Conservation (phyloP, 2,797 vertebrate genomes). For the Artibeus jamaicensis region DNA sequence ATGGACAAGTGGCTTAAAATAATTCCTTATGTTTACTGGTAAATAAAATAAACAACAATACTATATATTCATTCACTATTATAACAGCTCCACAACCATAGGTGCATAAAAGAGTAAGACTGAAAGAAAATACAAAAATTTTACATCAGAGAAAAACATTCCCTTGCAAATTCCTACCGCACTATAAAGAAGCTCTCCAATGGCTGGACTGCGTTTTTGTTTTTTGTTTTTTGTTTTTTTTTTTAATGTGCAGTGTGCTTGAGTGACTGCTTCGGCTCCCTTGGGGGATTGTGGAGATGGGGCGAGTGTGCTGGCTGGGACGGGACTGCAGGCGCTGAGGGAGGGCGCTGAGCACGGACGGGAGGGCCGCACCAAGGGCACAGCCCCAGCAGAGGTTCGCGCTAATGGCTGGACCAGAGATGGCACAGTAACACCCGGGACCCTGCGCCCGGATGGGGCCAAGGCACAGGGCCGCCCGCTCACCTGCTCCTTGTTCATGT, state of each 20-base stretch:
- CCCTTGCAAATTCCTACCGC: background rate
- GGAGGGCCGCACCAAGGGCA: background rate
- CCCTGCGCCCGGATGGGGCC: accelerated
- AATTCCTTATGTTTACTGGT: background rate
- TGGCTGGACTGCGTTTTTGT: background rate
- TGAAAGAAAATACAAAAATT: background rate
- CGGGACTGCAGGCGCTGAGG: background rate
- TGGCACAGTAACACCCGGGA: accelerated
- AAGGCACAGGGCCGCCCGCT: background rate
- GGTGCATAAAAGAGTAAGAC: background rate
- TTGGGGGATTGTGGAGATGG: accelerated
- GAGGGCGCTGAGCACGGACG: accelerated
- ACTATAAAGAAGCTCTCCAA: background rate
- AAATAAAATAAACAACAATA: background rate
- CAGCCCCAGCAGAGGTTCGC: background rate
- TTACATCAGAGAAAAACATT: background rate
- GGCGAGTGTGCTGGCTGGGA: accelerated
- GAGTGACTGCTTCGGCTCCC: background rate
- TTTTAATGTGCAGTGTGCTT: accelerated
- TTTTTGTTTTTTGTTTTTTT: too few relatives aligned
- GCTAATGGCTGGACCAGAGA: accelerated
- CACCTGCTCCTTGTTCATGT: conserved; percentile 91
- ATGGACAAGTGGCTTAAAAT: background rate
- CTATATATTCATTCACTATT: background rate
- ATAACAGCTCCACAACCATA: background rate